These are phyloP conservation scores for Bucco capensis DNA, from an alignment of 2,113 vertebrate genomes.

Conservation along the genomic window DNA sequence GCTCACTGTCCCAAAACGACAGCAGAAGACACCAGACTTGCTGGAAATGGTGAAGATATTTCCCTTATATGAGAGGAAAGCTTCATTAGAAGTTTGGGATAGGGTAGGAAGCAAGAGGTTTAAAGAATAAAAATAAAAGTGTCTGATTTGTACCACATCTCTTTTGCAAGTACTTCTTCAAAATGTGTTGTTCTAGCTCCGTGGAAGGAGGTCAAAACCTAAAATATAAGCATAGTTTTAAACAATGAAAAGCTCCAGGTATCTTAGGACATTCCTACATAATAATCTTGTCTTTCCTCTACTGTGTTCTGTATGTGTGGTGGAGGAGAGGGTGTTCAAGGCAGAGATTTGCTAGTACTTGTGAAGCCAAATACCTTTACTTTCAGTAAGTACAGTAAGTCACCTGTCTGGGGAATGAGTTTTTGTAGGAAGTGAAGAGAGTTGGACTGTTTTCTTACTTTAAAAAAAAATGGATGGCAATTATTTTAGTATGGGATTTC, in stretches of 20 bases:
- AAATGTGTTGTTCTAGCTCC: background rate
- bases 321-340: background rate
- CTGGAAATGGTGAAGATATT: background rate
- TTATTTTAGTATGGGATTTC: slow-evolving; percentile 13
- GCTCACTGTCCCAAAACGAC: fast-evolving
- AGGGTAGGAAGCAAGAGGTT: background rate
- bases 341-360: background rate
- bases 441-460: background rate
- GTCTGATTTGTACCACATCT: background rate
- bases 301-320: background rate
- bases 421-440: background rate
- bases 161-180: background rate
- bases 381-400: background rate
- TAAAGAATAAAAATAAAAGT: background rate
- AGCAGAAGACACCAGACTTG: background rate
- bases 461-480: background rate
- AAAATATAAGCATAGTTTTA: background rate
- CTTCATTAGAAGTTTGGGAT: background rate
- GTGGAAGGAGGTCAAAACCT: background rate
- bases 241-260: background rate
- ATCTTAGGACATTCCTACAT: background rate
- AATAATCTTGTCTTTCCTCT: background rate
- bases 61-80: background rate
- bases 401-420: background rate
- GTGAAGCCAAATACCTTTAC: background rate